phyloP scores from a whole-genome alignment of 2,797 vertebrate species.

The Tapera naevia region DNA sequence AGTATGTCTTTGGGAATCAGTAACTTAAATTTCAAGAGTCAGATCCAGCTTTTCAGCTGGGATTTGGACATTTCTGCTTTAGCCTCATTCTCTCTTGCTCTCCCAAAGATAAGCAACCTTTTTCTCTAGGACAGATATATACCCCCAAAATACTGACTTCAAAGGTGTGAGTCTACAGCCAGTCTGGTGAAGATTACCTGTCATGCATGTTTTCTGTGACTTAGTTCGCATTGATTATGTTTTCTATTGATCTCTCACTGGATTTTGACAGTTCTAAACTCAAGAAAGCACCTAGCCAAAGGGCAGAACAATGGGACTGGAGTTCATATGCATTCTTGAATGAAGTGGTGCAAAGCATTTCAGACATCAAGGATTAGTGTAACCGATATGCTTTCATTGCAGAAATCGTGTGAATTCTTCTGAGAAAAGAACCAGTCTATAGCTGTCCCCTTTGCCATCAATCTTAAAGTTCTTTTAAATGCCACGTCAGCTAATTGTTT shows the following conservation, averaged over 20 bases:
- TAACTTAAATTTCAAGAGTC: not conserved
- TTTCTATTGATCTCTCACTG: slow-evolving; percentile 16
- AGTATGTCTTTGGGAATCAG: not conserved
- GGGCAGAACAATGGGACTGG: slow-evolving; percentile 22
- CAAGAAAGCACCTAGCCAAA: slow-evolving; percentile 15
- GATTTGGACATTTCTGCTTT: not conserved
- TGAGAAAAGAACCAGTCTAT: not conserved
- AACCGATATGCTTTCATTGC: not conserved
- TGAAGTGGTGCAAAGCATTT: not conserved
- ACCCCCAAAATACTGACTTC: not conserved
- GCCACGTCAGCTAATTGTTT: not conserved
- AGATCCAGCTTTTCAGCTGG: not conserved
- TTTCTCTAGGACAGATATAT: not conserved
- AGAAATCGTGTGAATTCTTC: not conserved
- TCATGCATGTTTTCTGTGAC: slow-evolving; percentile 5
- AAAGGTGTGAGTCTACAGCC: not conserved
- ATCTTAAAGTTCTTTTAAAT: not conserved
- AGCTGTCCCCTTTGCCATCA: not conserved
- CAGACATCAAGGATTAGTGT: not conserved
- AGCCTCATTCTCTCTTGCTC: not conserved
- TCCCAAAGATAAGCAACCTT: not conserved
- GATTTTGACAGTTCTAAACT: slow-evolving; percentile 32
- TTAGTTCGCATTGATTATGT: not conserved
- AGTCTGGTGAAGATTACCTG: not conserved
- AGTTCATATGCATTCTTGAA: slow-evolving; percentile 4